Evolutionary conservation across 2,888 invertebrate species (phyloP).

Genomic region (Epinotia brunnichana): DNA sequence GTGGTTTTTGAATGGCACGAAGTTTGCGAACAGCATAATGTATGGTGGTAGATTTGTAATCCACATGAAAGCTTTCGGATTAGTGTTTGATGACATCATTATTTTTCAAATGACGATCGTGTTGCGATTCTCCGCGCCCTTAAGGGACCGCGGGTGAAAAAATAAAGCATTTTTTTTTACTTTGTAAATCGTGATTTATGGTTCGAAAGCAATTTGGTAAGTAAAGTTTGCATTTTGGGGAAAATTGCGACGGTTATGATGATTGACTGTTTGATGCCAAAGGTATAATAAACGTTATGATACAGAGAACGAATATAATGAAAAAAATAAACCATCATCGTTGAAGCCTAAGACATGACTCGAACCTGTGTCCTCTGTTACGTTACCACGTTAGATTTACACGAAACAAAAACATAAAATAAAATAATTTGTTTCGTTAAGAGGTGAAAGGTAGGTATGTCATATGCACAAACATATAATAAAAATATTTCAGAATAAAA

Average conservation of each 20-base stretch:
- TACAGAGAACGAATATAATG: too few species aligned
- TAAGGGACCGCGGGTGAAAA: constrained; percentile 60
- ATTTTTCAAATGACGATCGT: constrained; percentile 80
- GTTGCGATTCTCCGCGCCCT: constrained; percentile 74
- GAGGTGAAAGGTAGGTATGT: too few species aligned
- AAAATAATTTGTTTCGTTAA: too few species aligned
- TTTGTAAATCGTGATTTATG: constrained; percentile 72
- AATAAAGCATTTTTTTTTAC: constrained; percentile 52
- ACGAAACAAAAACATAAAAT: too few species aligned
- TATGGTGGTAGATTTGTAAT: constrained; percentile 66
- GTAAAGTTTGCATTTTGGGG: constrained; percentile 45
- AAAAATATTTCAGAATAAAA: too few species aligned
- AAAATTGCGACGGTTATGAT: constrained; percentile 37
- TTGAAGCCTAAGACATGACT: too few species aligned
- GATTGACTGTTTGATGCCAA: neutral
- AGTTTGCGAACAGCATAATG: constrained; percentile 28
- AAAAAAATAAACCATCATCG: too few species aligned
- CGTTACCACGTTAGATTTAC: too few species aligned
- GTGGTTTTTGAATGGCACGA: constrained; percentile 47
- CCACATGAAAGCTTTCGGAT: constrained; percentile 83
- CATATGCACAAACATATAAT: too few species aligned
- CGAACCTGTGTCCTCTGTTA: too few species aligned
- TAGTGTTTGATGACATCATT: constrained; percentile 84
- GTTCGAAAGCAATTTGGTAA: constrained; percentile 60
- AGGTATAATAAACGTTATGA: too few species aligned